A percentile compares a stretch with the other conserved stretches of the same genome.
Evolutionary conservation across 2,113 vertebrate species (phyloP).

Genomic region (Apistogramma diplotaenia): DNA sequence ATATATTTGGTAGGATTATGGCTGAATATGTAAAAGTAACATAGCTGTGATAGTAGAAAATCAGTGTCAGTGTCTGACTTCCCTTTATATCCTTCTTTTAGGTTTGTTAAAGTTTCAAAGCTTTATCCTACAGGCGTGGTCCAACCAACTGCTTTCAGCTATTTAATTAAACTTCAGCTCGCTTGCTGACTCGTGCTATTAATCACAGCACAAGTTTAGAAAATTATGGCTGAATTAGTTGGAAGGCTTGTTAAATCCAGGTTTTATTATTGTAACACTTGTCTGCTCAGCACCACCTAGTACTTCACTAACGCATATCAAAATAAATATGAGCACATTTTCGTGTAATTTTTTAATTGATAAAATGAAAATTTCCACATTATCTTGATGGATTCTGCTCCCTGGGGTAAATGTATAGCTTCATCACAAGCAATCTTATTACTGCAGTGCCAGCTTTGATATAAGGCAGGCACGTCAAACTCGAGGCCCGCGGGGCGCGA

Average conservation of each 20-base stretch:
- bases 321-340: background rate
- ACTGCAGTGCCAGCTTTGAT: too few species aligned
- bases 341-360: background rate
- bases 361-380: background rate
- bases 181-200: background rate
- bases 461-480: too few species aligned
- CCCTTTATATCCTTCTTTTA: background rate
- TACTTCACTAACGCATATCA: background rate
- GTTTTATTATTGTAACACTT: background rate
- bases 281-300: too few species aligned
- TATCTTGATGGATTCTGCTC: background rate
- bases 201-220: background rate
- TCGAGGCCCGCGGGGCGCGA: too few species aligned
- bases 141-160: background rate
- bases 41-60: background rate
- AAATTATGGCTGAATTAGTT: background rate
- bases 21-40: background rate
- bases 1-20: background rate
- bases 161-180: background rate
- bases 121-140: background rate
- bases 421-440: background rate
- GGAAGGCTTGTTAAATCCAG: background rate
- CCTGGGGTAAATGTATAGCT: background rate
- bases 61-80: background rate
- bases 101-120: background rate